These are phyloP conservation scores for Amniataba percoides DNA, from an alignment of 2,797 vertebrate species.

Conservation along the genomic window DNA sequence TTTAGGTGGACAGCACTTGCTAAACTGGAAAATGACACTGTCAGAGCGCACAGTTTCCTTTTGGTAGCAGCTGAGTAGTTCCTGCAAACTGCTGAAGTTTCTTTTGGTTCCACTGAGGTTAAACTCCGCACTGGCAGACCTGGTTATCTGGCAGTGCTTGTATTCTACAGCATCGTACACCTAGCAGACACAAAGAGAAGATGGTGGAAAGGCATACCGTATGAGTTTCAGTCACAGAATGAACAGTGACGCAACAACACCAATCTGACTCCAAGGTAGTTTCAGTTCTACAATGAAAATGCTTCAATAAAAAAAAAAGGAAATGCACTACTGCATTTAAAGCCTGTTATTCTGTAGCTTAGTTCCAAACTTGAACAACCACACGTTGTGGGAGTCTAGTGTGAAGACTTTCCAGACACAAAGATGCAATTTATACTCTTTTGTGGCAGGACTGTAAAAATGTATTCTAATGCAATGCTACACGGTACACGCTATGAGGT, in stretches of 20 bases:
- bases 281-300: not conserved
- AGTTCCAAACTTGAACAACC: not conserved
- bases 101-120: constrained; percentile 95
- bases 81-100: constrained; percentile 91
- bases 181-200: constrained; percentile 52
- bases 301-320: not conserved
- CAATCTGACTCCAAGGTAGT: not conserved
- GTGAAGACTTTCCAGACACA: not conserved
- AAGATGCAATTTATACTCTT: not conserved
- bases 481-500: not conserved
- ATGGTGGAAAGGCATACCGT: not conserved
- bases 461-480: not conserved
- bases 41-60: constrained; percentile 98
- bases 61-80: constrained; percentile 95
- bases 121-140: constrained; percentile 89
- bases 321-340: not conserved
- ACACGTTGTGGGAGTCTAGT: not conserved
- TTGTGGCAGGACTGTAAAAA: not conserved
- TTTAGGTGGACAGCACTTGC: constrained; percentile 94
- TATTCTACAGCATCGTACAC: constrained; percentile 87
- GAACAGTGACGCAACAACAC: not conserved
- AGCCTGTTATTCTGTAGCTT: not conserved
- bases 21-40: constrained; percentile 95
- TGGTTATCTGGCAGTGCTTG: constrained; percentile 96
- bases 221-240: not conserved